These are phyloP conservation scores for human DNA, from an alignment of 2,113 vertebrate genomes.

Conservation along the genomic window DNA sequence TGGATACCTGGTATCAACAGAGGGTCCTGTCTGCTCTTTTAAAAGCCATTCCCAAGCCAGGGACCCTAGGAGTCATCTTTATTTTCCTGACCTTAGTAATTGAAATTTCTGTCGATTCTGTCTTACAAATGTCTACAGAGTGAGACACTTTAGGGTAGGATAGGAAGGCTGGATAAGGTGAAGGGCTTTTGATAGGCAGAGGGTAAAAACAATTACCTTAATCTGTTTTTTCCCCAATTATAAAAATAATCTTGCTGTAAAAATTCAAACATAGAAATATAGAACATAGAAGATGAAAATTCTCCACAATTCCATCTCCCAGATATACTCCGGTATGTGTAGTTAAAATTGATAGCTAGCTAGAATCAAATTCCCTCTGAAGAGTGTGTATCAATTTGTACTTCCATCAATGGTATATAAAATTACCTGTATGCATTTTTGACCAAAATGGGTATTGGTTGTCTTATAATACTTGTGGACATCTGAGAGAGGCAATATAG, in stretches of 20 bases:
- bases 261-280: not conserved
- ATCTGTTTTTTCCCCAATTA: not conserved
- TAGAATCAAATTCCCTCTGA: not conserved
- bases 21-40: not conserved
- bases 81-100: not conserved
- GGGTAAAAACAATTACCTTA: not conserved
- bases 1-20: not conserved
- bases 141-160: not conserved
- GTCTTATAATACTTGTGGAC: not conserved
- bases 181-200: conserved; percentile 9
- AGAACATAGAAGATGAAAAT: not conserved
- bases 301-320: not conserved
- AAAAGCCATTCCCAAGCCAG: conserved; percentile 5
- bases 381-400: not conserved
- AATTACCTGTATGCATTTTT: not conserved
- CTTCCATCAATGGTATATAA: not conserved
- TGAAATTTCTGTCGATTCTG: conserved; percentile 14
- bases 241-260: not conserved
- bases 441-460: not conserved
- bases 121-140: not conserved
- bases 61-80: not conserved
- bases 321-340: not conserved
- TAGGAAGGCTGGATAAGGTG: not conserved
- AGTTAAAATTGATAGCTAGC: conserved; percentile 7
- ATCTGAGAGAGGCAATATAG: not conserved